These are phyloP conservation scores for Drosophila flavopinicola DNA, from an alignment of 2,888 invertebrate genomes.

Conservation along the genomic window DNA sequence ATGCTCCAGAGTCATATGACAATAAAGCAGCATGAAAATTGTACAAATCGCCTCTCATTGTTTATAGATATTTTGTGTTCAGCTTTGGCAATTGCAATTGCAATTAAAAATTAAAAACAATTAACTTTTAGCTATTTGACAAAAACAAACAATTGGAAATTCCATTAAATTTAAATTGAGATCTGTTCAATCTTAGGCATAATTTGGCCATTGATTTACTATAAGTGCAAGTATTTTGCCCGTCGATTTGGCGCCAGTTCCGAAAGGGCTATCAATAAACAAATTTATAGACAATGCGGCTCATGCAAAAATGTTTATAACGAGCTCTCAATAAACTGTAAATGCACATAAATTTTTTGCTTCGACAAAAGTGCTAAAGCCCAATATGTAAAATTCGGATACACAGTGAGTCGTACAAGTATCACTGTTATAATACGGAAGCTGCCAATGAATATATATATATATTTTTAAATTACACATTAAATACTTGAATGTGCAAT, in stretches of 20 bases:
- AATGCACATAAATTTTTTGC: slow-evolving; percentile 51
- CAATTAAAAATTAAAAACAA: slow-evolving; percentile 59
- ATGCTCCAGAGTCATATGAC: slow-evolving; percentile 47
- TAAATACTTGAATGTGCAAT: too few relatives aligned
- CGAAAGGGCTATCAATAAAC: slow-evolving; percentile 32
- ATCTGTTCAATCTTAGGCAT: neutral
- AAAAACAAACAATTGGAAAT: slow-evolving; percentile 26
- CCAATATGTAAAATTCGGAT: slow-evolving; percentile 13
- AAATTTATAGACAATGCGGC: slow-evolving; percentile 61
- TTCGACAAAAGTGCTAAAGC: slow-evolving; percentile 25
- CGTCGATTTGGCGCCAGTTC: slow-evolving; percentile 58
- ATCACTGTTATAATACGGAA: too few relatives aligned
- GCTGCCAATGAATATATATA: neutral
- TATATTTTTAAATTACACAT: neutral
- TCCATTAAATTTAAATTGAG: slow-evolving; percentile 34
- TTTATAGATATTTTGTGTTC: slow-evolving; percentile 5
- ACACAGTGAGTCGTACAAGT: slow-evolving; percentile 39
- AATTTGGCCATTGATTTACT: slow-evolving; percentile 25
- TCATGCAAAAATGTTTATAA: slow-evolving; percentile 46
- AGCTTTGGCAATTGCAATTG: neutral
- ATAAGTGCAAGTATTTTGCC: slow-evolving; percentile 5
- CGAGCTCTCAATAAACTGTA: slow-evolving; percentile 66
- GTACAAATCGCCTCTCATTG: slow-evolving; percentile 3
- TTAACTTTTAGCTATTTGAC: slow-evolving; percentile 38
- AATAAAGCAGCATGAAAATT: slow-evolving; percentile 37